Conservation (phyloP, 2,113 vertebrate species). For the Perognathus longimembris region DNA sequence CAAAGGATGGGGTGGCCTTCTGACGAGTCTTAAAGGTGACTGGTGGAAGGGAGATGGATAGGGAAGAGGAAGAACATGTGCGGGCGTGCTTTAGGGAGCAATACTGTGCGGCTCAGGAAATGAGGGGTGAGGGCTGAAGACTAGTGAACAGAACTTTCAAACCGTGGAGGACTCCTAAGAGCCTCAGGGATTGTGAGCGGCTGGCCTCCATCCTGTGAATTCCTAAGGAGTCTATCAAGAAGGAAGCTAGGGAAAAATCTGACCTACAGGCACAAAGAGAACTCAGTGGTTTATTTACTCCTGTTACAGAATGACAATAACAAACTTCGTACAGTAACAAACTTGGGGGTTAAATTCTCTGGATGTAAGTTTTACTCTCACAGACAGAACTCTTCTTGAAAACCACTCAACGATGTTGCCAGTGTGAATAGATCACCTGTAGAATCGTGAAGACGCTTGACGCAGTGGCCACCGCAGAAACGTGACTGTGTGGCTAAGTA, state of each 20-base stretch:
- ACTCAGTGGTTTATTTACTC: not conserved
- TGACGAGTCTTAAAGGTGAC: not conserved
- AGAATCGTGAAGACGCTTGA: not conserved
- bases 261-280: not conserved
- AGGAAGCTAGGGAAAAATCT: not conserved
- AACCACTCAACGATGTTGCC: slow-evolving; percentile 6
- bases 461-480: not conserved
- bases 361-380: not conserved
- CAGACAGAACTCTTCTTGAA: not conserved
- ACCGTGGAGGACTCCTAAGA: not conserved
- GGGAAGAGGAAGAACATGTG: not conserved
- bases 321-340: not conserved
- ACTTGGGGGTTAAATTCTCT: not conserved
- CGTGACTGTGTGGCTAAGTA: not conserved
- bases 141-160: not conserved
- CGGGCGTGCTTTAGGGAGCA: not conserved
- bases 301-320: not conserved
- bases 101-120: not conserved
- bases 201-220: not conserved
- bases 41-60: not conserved
- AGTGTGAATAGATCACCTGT: not conserved
- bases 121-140: not conserved
- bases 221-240: not conserved
- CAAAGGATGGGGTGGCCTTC: not conserved
- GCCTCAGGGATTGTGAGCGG: not conserved